Evolutionary conservation across 1,140 invertebrate species (phyloP), one percentile per base, ranked within the genome.

Genomic region (Apis dorsata): DNA sequence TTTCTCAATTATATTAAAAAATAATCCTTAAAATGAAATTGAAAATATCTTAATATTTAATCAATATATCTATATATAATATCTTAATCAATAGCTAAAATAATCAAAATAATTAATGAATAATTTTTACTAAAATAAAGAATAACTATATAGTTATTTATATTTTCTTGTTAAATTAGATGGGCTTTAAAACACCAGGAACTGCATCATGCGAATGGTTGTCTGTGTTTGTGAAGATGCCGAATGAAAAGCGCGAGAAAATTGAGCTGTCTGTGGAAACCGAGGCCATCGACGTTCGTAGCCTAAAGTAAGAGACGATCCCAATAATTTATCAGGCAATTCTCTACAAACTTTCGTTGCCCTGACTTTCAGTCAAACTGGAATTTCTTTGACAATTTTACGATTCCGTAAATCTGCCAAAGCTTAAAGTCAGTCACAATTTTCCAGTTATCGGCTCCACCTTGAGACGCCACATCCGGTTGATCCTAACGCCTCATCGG

Each of bases 191-290:
- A 93, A 98, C 96, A 13, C 95, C 97, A 53, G 93, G 95, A 0
- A 97, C 97, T 1, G 95, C 97, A 0, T 98, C 97, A 90, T 98
- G 98, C 91, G 97, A 98, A 91, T 96, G 97, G 92, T 95, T 98
- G 91, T 94, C 98, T 7, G 93, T 98, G 0, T 95, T 95, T 75
- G 95, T 99, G 12, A 94, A 95, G 85, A 92, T 99, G 91, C 96
- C 97, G 1, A 96, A 95, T 21, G 97, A 98, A 91, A 94, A 94
- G 78, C 91, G 93, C 51, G 95, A 96, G 89, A 94, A 95, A 80
- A 94, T 97, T 19, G 95, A 97, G 81, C 93, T 98, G 5, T 95
- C 96, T 83, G 95, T 98, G 0, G 95, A 96, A 84, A 95, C 95
- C 21, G 94, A 95, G n/a, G 95, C 95, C 83, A 90, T 98, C 10